Percentiles rank a stretch among this genome's conserved stretches.
phyloP scores from a whole-genome alignment of 2,888 invertebrate genomes.

The Charanyca ferruginea region DNA sequence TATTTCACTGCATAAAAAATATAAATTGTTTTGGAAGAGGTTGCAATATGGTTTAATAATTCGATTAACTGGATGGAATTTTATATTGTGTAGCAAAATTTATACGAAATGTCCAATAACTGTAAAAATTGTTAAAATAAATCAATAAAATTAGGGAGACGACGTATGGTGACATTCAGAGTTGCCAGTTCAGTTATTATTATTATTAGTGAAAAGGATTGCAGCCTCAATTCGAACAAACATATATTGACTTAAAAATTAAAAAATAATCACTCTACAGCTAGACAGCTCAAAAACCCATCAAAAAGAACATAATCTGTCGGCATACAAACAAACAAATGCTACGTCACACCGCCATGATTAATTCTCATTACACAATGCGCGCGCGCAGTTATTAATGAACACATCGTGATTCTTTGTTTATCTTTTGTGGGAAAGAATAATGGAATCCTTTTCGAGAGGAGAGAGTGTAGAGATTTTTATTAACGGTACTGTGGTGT shows the following conservation, averaged over 20 bases:
- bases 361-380: slow-evolving; percentile 58
- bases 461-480: slow-evolving; percentile 25
- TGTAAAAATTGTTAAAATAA: too few relatives aligned
- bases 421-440: slow-evolving; percentile 48
- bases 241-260: slow-evolving; percentile 2
- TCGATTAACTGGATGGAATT: too few relatives aligned
- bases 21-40: too few relatives aligned
- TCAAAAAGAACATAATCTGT: slow-evolving; percentile 34
- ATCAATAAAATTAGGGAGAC: too few relatives aligned
- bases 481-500: slow-evolving; percentile 1
- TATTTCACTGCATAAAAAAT: too few relatives aligned
- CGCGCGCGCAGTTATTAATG: slow-evolving; percentile 62
- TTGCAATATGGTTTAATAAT: too few relatives aligned
- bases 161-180: too few relatives aligned
- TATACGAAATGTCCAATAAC: too few relatives aligned
- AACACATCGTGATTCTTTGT: slow-evolving; percentile 54
- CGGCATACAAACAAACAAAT: slow-evolving; percentile 58
- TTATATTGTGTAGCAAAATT: too few relatives aligned
- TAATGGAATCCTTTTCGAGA: slow-evolving; percentile 34
- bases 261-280: slow-evolving; percentile 1
- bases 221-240: background rate
- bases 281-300: slow-evolving; percentile 3
- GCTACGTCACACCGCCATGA: slow-evolving; percentile 56
- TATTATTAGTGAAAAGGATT: background rate
- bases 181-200: too few relatives aligned